These are phyloP conservation scores for Antheraea yamamai DNA, from an alignment of 2,888 invertebrate genomes.

Conservation along the genomic window DNA sequence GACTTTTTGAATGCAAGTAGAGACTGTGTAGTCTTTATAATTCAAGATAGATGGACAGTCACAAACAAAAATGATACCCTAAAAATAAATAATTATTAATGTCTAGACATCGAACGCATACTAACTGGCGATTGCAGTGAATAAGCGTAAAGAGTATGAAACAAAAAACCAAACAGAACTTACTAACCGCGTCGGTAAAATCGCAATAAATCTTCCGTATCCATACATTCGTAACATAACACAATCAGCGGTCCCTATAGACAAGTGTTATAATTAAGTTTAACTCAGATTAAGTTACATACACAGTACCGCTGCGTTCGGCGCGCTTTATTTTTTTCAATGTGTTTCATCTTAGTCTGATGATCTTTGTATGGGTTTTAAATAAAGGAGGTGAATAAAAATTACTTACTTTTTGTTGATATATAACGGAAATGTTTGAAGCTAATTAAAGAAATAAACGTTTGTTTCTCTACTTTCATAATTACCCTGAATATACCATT, in stretches of 20 bases:
- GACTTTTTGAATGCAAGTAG: no score
- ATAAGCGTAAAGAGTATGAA: constrained; percentile 70
- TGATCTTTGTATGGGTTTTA: neutral
- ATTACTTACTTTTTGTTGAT: neutral
- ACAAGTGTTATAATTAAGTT: constrained; percentile 80
- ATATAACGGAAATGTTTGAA: neutral
- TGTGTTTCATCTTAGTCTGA: constrained; percentile 3
- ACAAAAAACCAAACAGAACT: constrained; percentile 71
- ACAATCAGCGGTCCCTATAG: constrained; percentile 63
- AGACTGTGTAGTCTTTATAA: no score
- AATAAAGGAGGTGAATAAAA: neutral
- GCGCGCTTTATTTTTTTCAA: constrained; percentile 18
- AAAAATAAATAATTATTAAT: neutral
- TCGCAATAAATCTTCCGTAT: constrained; percentile 74
- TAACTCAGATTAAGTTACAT: constrained; percentile 45
- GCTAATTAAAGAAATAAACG: neutral
- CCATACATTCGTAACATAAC: constrained; percentile 68
- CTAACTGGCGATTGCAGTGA: constrained; percentile 72
- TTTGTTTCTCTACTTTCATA: no score
- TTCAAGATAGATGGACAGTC: no score
- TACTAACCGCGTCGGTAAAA: constrained; percentile 71
- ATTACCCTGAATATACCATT: no score
- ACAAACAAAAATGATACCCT: neutral
- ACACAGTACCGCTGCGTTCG: constrained; percentile 44
- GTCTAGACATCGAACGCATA: constrained; percentile 59